Base-by-base conservation (phyloP, 2,113 vertebrate species). In the Pungitius pungitius region DNA sequence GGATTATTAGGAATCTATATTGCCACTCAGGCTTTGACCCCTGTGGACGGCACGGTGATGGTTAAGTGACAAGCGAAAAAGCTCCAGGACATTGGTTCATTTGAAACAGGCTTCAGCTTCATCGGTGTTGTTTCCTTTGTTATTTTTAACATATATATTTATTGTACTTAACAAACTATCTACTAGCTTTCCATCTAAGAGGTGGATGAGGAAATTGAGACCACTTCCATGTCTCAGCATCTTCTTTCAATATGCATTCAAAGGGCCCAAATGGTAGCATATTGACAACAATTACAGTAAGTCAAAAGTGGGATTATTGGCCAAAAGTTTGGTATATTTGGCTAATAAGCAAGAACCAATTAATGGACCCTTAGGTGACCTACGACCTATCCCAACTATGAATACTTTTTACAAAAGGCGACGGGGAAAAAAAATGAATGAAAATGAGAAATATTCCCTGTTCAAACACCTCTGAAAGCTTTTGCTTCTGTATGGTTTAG, bases 1-100 rank as follows among this genome's bases (percentile, higher is more conserved):
- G 45, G 35, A 65, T 62, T 33, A 69, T 55, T 26, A 33, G 35
- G 14, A 67, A 40, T 62, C 22, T 60, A 51, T n/a, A 0, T 54
- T 49, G 26, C 64, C 20, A 40, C 66, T 81, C 3, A 57, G 24
- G 67, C 56, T 68, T 35, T 45, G 55, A 71, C 12, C 57, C 58
- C 33, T 70, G 61, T 54, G 37, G 69, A 73, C 40, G 55, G 54
- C 73, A 77, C 39, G 65, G 49, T 73, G 56, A 77, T 8, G 45
- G 15, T 37, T 15, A 52, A 42, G 30, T 40, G 74, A 74, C 77
- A 77, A 51, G 30, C 30, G 30, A 57, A 78, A 78, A 67, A 20
- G 42, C 63, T 66, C 67, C 70, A 40, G 30, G 73, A 75, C 54
- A 56, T 6, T 39, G 24, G 47, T 55, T 55, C 27, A 52, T 57